phyloP scores from a whole-genome alignment of 2,113 vertebrate species.

The Ploceus nigricollis region DNA sequence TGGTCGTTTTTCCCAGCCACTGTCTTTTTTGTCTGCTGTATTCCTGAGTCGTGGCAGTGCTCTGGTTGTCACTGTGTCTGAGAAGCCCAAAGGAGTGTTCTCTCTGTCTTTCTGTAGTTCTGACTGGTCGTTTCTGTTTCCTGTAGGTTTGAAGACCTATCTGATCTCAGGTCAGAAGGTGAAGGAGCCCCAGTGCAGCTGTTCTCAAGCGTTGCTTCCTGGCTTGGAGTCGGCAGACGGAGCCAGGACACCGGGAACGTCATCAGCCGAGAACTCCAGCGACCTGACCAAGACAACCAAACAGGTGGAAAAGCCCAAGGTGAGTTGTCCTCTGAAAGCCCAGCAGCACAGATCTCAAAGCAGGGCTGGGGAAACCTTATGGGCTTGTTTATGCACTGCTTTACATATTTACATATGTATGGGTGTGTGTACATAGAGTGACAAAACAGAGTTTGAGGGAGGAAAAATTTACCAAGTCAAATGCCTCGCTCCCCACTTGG shows the following conservation, averaged over 20 bases:
- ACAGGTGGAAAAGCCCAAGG: constrained; percentile 74
- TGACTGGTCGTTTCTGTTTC: constrained; percentile 39
- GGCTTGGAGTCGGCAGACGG: constrained; percentile 73
- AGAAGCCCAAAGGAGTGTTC: neutral
- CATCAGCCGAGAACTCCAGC: constrained; percentile 57
- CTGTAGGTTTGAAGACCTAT: constrained; percentile 89
- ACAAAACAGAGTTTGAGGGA: neutral
- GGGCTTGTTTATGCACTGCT: neutral
- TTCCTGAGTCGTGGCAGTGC: neutral
- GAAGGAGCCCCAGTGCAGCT: constrained; percentile 82
- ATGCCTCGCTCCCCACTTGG: accelerated
- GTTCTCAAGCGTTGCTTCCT: constrained; percentile 75
- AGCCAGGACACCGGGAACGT: constrained; percentile 51
- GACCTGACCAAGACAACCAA: constrained; percentile 67
- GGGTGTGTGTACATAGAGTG: accelerated
- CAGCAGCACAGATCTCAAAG: neutral
- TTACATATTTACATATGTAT: neutral
- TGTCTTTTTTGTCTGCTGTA: neutral
- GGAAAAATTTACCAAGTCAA: neutral
- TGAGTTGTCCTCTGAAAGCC: constrained; percentile 17
- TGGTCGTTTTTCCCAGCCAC: neutral
- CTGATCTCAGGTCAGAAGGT: constrained; percentile 89
- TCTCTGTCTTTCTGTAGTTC: neutral
- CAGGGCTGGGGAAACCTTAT: neutral
- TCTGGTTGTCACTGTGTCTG: neutral